phyloP scores from a whole-genome alignment of 2,113 vertebrate species.

The Ciconia maguari region DNA sequence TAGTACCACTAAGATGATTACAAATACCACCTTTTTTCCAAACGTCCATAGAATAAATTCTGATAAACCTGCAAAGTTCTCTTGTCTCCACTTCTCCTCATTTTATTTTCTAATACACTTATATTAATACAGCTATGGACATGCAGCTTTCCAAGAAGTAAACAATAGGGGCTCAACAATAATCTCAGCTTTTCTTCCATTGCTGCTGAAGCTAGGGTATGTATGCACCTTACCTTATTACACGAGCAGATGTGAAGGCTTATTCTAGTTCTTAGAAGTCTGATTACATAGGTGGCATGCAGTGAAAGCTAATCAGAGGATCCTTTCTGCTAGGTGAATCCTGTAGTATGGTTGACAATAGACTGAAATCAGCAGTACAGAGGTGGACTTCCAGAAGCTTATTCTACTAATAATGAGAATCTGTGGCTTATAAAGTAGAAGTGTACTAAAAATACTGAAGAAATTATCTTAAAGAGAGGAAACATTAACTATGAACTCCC shows the following conservation, averaged over 20 bases:
- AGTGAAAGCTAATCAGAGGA: not conserved
- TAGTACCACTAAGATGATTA: not conserved
- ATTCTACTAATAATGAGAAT: not conserved
- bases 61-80: not conserved
- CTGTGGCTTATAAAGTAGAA: not conserved
- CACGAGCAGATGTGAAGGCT: not conserved
- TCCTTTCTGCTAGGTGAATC: not conserved
- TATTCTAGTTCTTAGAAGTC: not conserved
- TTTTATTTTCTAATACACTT: not conserved
- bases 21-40: not conserved
- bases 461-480: not conserved
- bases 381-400: not conserved
- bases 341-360: not conserved
- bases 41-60: accelerated
- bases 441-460: not conserved
- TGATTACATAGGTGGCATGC: not conserved
- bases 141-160: not conserved
- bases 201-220: not conserved
- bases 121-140: not conserved
- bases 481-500: slow-evolving; percentile 34
- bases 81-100: not conserved
- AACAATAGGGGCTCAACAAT: accelerated
- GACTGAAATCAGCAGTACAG: not conserved
- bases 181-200: not conserved
- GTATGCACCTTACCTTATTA: not conserved